phyloP scores from a whole-genome alignment of 2,888 invertebrate genomes.

The Meteorus colon region DNA sequence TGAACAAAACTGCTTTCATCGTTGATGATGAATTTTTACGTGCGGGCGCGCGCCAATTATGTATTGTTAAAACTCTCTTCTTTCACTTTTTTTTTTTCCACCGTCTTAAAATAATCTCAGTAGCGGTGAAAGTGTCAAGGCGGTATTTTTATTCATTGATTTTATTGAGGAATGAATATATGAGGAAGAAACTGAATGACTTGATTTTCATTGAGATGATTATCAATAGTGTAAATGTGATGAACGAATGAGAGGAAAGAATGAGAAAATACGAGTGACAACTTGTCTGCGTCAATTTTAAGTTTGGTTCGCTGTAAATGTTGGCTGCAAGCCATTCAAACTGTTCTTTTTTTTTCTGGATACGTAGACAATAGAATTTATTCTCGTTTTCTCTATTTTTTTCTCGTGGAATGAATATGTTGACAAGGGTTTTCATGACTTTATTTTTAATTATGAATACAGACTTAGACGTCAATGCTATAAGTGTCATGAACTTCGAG shows the following conservation, averaged over 20 bases:
- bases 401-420: not conserved
- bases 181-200: no score
- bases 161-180: not conserved
- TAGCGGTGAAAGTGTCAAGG: slow-evolving; percentile 3
- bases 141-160: not conserved
- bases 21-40: not conserved
- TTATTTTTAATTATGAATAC: slow-evolving; percentile 4
- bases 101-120: not conserved
- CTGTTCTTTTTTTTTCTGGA: not conserved
- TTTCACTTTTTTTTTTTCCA: not conserved
- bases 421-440: not conserved
- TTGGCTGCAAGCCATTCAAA: not conserved
- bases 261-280: not conserved
- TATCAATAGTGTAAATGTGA: not conserved
- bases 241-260: not conserved
- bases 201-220: not conserved
- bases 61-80: not conserved
- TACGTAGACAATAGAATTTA: not conserved
- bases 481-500: not conserved
- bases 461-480: not conserved
- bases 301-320: not conserved
- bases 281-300: not conserved
- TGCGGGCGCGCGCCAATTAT: not conserved
- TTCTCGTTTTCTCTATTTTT: not conserved
- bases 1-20: not conserved